These are phyloP conservation scores for Etia nguti DNA, from an alignment of 2,113 vertebrate genomes.

Conservation along the genomic window DNA sequence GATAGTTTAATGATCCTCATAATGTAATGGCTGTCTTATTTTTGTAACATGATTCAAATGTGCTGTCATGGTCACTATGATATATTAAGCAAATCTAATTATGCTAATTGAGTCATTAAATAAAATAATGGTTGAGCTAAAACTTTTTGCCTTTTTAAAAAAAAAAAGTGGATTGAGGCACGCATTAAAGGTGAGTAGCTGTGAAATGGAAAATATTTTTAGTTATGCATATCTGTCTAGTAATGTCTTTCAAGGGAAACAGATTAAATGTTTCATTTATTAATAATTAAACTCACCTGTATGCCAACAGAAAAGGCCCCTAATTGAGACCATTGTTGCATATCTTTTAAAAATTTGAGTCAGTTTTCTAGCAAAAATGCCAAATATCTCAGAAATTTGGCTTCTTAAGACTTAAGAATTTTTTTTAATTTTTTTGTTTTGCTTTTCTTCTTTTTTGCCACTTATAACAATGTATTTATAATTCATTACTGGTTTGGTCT, in stretches of 20 bases:
- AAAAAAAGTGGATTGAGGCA: background rate
- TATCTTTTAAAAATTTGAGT: background rate
- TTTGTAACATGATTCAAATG: background rate
- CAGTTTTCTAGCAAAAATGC: background rate
- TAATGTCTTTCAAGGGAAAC: background rate
- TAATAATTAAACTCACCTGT: background rate
- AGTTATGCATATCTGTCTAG: background rate
- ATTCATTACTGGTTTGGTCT: background rate
- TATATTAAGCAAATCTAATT: background rate
- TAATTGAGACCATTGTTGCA: background rate
- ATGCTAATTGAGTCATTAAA: background rate
- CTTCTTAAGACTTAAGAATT: background rate
- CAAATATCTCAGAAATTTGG: background rate
- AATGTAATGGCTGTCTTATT: background rate
- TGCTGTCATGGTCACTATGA: background rate
- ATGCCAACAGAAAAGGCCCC: background rate
- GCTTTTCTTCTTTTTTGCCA: background rate
- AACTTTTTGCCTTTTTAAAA: background rate
- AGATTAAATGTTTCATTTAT: background rate
- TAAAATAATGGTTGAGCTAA: background rate
- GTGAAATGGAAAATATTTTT: background rate
- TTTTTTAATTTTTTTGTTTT: background rate
- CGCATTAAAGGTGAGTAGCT: background rate
- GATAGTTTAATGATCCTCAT: constrained; percentile 8
- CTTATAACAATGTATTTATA: background rate